Evolutionary conservation across 2,113 vertebrate genomes (phyloP).

Genomic region (Menidia beryllina): DNA sequence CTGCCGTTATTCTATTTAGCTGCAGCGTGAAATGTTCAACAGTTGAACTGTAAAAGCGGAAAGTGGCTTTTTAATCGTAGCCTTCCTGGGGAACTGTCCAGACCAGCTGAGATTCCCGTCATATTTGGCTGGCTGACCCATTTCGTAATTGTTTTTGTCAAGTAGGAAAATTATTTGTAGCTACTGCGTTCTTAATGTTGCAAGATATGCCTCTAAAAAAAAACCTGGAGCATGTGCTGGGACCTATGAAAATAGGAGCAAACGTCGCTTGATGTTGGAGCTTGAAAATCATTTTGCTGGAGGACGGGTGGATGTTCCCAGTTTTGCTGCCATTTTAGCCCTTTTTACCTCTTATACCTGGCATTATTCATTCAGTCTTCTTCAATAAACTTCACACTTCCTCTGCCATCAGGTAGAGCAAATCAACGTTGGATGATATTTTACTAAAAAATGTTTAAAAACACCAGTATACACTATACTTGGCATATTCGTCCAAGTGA

Average conservation of each 20-base stretch:
- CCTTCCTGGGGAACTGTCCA: not conserved
- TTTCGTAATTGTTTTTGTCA: not conserved
- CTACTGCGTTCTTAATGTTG: not conserved
- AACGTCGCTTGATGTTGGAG: too few species aligned
- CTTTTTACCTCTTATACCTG: too few species aligned
- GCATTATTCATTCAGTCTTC: not conserved
- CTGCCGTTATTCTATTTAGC: conserved; percentile 20
- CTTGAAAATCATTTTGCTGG: too few species aligned
- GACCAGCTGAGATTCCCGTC: not conserved
- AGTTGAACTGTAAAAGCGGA: conserved; percentile 3
- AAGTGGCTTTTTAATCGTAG: not conserved
- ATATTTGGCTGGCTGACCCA: too few species aligned
- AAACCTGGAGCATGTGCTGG: too few species aligned
- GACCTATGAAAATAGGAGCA: too few species aligned
- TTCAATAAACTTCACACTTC: not conserved
- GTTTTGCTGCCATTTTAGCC: too few species aligned
- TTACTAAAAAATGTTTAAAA: too few species aligned
- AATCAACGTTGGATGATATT: conserved; percentile 1
- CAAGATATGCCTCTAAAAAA: not conserved
- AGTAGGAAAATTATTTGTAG: not conserved
- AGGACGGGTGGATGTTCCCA: too few species aligned
- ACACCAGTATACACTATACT: not conserved
- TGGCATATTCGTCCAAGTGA: not conserved
- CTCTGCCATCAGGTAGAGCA: not conserved
- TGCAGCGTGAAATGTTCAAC: not conserved